Evolutionary conservation across 2,113 vertebrate species (phyloP), one percentile per base, ranked within the genome.

Genomic region (Anas platyrhynchos): DNA sequence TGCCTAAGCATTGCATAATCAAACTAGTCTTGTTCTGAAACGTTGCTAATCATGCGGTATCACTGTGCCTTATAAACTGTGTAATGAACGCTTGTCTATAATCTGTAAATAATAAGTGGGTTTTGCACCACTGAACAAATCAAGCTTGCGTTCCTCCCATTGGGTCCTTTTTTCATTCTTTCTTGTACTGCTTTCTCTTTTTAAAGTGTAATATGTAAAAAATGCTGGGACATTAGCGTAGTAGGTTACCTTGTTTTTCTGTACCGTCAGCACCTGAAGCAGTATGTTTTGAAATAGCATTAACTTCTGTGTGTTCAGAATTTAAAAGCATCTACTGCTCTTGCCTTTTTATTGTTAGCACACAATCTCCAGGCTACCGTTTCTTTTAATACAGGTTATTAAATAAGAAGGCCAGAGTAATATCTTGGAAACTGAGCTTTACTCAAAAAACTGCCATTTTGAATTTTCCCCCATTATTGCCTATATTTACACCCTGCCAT

Each of bases 221-320:
- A 55, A 25, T 34, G 46, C 52, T 41, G 43, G 61, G 16, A 13
- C 1, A 1, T 4, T 34, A 13, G 16, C 20, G 4, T 0, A 29
- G 46, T 3, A 50, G 5, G 20, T 55, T 38, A 22, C 21, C 44
- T 8, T 58, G 2, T 2, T 91, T 83, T 88, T 38, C 68, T 88
- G 61, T 31, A 10, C 5, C 56, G 17, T 43, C 38, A 89, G 27
- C 67, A 58, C 5, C 29, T 77, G 38, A 93, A 66, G 2, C 17
- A 29, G 6, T 25, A 3, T 74, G 38, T 92, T 86, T 83, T 48
- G 1, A 32, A 48, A 22, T 15, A 27, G 27, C 38, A 71, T 80
- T 86, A 82, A 34, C 29, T 18, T 8, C 5, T n/a, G 25, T 34
- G 11, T 81, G 76, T 79, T 80, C 25, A 69, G 67, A 58, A 16